A percentile compares a stretch with the other conserved stretches of the same genome.
Evolutionary conservation across 2,113 vertebrate genomes (phyloP).

Genomic region (Eptatretus burgeri): DNA sequence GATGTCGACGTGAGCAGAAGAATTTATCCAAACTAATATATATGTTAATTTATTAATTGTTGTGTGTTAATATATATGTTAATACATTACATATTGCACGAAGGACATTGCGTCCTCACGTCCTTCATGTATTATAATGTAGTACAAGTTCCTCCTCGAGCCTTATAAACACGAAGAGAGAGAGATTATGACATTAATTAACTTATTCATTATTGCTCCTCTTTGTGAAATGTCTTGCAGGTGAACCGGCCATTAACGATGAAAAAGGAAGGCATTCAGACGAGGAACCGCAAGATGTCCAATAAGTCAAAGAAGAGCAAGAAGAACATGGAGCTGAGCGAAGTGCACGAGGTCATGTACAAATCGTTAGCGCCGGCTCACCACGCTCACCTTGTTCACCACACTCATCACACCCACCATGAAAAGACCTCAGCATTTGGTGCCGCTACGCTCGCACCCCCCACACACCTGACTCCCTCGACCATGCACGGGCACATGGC

Average conservation of each 20-base stretch:
- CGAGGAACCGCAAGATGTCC: constrained; percentile 4
- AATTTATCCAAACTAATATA: too few relatives aligned
- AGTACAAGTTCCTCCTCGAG: too few relatives aligned
- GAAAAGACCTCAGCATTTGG: not conserved
- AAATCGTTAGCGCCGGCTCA: constrained; percentile 52
- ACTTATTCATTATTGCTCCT: not conserved
- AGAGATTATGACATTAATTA: too few relatives aligned
- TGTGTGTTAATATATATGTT: too few relatives aligned
- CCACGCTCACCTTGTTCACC: constrained; percentile 68
- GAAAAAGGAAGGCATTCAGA: constrained; percentile 4
- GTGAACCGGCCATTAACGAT: constrained; percentile 4
- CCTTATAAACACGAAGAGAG: too few relatives aligned
- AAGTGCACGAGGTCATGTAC: constrained; percentile 16
- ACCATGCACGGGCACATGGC: constrained; percentile 29
- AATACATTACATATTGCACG: too few relatives aligned
- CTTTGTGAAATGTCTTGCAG: constrained; percentile 11
- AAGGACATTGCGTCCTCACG: too few relatives aligned
- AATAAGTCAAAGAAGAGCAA: constrained; percentile 1
- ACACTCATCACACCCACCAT: constrained; percentile 64
- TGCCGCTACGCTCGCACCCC: not conserved
- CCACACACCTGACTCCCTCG: not conserved
- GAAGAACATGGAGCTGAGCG: constrained; percentile 1
- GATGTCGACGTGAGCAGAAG: too few relatives aligned
- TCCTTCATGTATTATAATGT: too few relatives aligned
- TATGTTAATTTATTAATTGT: too few relatives aligned